Evolutionary conservation across 2,888 invertebrate species (phyloP), one percentile per base, ranked within the genome.

Genomic region (Macrophya annulata): DNA sequence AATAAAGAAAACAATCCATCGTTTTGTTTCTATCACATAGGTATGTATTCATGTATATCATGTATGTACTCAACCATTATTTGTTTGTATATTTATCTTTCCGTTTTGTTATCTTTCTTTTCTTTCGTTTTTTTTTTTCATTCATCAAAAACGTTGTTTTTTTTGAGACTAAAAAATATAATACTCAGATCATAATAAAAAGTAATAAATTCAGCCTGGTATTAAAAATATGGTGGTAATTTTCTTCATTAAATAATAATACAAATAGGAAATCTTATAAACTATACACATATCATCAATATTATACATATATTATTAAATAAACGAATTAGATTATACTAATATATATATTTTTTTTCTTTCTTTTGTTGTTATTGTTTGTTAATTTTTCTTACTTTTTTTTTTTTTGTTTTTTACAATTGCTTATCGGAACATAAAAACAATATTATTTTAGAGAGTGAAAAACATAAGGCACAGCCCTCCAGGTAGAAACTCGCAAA

Each of bases 281-380:
- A 82, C 84, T 86, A 81, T 81, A 59, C 62, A 77, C 71, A 79
- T 85, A 74, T 62, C 59, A 48, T 51, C 55, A 55, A 72, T 72
- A 51, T 55, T 68, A 88, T 87, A 87, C 86, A 87, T 87, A 88
- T 86, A 89, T 89, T 86, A 89, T 89, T 86, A 87, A 86, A 88
- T 85, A 82, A 88, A 89, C 86, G 87, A 86, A 87, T 85, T 37
- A 37, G 68, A 87, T 86, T 86, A 85, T 84, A 76, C 76, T 84
- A 84, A 62, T 85, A 85, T 84, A 86, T 31, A 37, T 31, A 9
- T 37, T 86, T 86, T 86, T 84, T 84, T n/a, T 10, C 4, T 37
- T 17, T 68, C 17, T 37, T 6, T 17, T 62, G 12, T 62, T 62
- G 10, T 12, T 31, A 31, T 31, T 62, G 62, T 55, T 31, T 62